These are phyloP conservation scores for Himalopsyche japonica DNA, from an alignment of 2,888 invertebrate genomes.

Conservation along the genomic window DNA sequence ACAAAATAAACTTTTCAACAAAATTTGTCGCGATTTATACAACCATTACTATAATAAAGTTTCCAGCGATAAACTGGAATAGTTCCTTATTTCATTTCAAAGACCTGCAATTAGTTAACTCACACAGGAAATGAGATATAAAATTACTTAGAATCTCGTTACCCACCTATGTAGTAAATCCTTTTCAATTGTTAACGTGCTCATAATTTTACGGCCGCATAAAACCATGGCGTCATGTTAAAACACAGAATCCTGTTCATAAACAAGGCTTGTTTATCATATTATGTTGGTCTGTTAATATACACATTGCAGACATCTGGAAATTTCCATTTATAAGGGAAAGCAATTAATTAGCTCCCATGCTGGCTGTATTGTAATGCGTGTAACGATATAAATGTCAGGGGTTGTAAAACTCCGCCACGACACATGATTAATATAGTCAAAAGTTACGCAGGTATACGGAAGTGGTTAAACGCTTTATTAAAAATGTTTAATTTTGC, in stretches of 20 bases:
- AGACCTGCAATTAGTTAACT: too few relatives aligned
- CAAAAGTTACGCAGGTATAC: neutral
- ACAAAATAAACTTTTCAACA: too few relatives aligned
- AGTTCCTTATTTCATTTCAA: too few relatives aligned
- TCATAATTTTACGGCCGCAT: neutral
- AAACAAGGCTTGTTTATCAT: neutral
- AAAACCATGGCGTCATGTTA: neutral
- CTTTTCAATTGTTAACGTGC: neutral
- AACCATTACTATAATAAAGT: too few relatives aligned
- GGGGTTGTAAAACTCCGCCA: neutral
- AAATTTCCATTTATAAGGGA: slow-evolving; percentile 13
- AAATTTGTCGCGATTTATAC: too few relatives aligned
- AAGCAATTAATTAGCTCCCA: slow-evolving; percentile 15
- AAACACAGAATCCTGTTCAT: neutral
- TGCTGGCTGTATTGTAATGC: neutral
- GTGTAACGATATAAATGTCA: neutral
- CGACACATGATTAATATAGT: neutral
- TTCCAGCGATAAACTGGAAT: too few relatives aligned
- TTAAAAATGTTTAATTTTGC: too few relatives aligned
- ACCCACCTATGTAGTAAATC: neutral
- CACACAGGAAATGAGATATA: too few relatives aligned
- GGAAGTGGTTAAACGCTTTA: too few relatives aligned
- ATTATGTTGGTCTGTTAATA: neutral
- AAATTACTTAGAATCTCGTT: too few relatives aligned
- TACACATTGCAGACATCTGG: neutral